phyloP scores from a whole-genome alignment of 2,113 vertebrate genomes.

The Halichoeres trimaculatus region DNA sequence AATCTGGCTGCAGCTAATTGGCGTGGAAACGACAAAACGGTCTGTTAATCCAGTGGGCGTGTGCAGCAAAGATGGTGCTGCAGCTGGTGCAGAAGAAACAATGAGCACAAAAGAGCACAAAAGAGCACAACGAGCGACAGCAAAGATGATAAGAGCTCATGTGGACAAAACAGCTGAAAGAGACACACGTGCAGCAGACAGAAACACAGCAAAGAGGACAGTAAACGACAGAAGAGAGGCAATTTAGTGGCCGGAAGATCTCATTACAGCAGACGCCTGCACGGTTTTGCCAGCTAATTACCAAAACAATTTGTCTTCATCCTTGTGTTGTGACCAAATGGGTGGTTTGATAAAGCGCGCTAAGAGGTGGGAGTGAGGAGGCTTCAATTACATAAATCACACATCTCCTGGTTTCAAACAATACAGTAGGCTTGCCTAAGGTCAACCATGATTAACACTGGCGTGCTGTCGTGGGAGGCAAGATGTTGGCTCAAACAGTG shows the following conservation, averaged over 20 bases:
- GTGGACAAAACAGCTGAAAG: neutral
- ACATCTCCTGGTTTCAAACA: conserved; percentile 45
- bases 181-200: neutral
- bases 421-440: conserved; percentile 24
- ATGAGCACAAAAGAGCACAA: conserved; percentile 37
- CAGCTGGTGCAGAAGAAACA: conserved; percentile 58
- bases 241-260: conserved; percentile 31
- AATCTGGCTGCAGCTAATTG: conserved; percentile 74
- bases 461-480: conserved; percentile 22
- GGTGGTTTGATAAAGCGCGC: conserved; percentile 46
- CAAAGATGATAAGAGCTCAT: neutral
- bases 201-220: neutral
- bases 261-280: conserved; percentile 53
- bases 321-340: conserved; percentile 63
- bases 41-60: conserved; percentile 64
- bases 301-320: conserved; percentile 61
- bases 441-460: conserved; percentile 51
- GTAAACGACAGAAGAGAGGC: neutral
- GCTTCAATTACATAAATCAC: conserved; percentile 57
- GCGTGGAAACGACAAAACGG: conserved; percentile 57
- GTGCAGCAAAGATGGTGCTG: conserved; percentile 40
- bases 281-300: conserved; percentile 57
- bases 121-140: conserved; percentile 34
- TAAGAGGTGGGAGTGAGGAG: conserved; percentile 40
- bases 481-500: conserved; percentile 28